Conservation (phyloP, 2,797 vertebrate species). For the Furcifer pardalis region DNA sequence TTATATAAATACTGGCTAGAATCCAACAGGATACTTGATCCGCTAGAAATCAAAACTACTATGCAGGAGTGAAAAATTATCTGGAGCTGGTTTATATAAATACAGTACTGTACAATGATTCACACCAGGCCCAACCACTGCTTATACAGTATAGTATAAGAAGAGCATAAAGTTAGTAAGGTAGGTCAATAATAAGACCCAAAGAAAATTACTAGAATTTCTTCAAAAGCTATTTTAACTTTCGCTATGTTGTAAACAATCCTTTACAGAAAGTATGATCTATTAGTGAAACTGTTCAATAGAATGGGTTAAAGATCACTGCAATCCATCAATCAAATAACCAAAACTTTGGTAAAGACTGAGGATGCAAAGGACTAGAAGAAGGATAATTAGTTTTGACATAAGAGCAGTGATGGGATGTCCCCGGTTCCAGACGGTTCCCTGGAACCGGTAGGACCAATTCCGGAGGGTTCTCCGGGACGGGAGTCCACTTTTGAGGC, state of each 20-base stretch:
- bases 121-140: background rate
- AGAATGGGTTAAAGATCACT: slow-evolving; percentile 3
- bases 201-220: background rate
- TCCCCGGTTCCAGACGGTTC: no score
- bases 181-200: background rate
- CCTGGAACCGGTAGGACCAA: no score
- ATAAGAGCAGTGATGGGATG: no score
- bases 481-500: no score
- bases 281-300: background rate
- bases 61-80: no score
- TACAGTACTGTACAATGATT: background rate
- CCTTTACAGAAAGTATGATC: background rate
- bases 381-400: slow-evolving; percentile 17
- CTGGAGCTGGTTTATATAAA: no score
- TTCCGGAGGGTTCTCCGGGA: no score
- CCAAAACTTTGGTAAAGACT: background rate
- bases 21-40: no score
- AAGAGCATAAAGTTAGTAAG: background rate
- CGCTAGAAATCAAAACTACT: no score
- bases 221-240: background rate
- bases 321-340: background rate
- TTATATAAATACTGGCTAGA: no score
- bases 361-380: slow-evolving; percentile 9
- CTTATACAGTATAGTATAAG: background rate
- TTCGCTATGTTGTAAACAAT: background rate